phyloP scores from a whole-genome alignment of 2,888 invertebrate species.

The Deilephila elpenor region DNA sequence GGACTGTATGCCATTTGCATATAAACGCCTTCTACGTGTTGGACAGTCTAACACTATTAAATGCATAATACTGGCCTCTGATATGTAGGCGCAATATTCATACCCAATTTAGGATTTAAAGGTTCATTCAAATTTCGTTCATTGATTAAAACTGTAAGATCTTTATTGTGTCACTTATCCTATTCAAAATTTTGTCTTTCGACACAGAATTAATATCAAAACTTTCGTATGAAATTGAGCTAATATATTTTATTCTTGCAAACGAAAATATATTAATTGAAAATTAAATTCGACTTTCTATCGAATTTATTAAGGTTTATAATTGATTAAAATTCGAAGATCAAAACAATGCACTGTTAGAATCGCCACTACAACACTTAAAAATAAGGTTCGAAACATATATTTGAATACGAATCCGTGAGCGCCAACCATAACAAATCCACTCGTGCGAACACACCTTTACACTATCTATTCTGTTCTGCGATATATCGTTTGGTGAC shows the following conservation, averaged over 20 bases:
- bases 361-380: background rate
- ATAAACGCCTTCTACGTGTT: background rate
- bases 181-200: no score
- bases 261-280: no score
- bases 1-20: background rate
- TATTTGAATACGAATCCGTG: background rate
- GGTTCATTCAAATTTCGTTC: no score
- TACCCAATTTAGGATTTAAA: background rate
- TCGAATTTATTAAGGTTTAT: no score
- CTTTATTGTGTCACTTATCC: no score
- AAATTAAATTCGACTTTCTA: no score
- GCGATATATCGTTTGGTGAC: slow-evolving; percentile 30
- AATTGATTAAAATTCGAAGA: no score
- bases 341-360: no score
- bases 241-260: no score
- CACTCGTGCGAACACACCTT: slow-evolving; percentile 19
- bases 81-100: slow-evolving; percentile 1
- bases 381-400: background rate
- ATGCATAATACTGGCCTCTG: background rate
- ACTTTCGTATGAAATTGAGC: no score
- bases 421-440: background rate
- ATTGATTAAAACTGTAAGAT: no score
- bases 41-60: slow-evolving; percentile 2
- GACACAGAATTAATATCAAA: no score
- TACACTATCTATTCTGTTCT: slow-evolving; percentile 8